phyloP scores from a whole-genome alignment of 2,888 invertebrate genomes.

The Nipponacmea schrenckii region DNA sequence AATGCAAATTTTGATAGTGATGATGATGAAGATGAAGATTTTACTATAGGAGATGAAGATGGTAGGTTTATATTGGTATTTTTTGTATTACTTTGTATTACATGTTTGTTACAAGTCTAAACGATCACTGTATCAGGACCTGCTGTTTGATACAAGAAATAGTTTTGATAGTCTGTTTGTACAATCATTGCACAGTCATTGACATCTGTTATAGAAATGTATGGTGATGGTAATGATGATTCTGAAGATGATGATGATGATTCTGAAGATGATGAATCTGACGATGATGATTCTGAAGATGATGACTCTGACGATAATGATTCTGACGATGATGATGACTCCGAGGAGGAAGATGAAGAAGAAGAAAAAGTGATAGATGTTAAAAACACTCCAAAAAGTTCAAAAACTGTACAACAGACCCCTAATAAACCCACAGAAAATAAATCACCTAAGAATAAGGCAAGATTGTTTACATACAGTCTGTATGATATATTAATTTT shows the following conservation, averaged over 20 bases:
- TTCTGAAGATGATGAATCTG: slow-evolving; percentile 6
- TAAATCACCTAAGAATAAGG: slow-evolving; percentile 6
- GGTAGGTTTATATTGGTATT: background rate
- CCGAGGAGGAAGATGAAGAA: slow-evolving; percentile 27
- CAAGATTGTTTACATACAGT: background rate
- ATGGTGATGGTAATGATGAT: too few species aligned
- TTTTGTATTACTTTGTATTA: too few species aligned
- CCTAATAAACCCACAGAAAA: slow-evolving; percentile 1
- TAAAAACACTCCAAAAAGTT: slow-evolving; percentile 5
- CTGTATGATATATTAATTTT: too few species aligned
- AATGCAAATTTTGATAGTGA: slow-evolving; percentile 24
- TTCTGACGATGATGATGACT: slow-evolving; percentile 31
- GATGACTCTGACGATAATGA: slow-evolving; percentile 25
- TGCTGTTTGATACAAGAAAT: too few species aligned
- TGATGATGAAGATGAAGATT: slow-evolving; percentile 29
- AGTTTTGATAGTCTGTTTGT: too few species aligned
- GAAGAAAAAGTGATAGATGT: slow-evolving; percentile 14
- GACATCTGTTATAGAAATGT: too few species aligned
- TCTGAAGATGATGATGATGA: slow-evolving; percentile 14
- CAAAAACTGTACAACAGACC: background rate
- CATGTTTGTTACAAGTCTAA: background rate
- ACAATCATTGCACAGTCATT: too few species aligned
- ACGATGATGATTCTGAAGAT: slow-evolving; percentile 34
- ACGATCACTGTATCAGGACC: too few species aligned
- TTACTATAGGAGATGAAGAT: slow-evolving; percentile 4